phyloP scores from a whole-genome alignment of 1,140 invertebrate species.

The Oncopeltus fasciatus region DNA sequence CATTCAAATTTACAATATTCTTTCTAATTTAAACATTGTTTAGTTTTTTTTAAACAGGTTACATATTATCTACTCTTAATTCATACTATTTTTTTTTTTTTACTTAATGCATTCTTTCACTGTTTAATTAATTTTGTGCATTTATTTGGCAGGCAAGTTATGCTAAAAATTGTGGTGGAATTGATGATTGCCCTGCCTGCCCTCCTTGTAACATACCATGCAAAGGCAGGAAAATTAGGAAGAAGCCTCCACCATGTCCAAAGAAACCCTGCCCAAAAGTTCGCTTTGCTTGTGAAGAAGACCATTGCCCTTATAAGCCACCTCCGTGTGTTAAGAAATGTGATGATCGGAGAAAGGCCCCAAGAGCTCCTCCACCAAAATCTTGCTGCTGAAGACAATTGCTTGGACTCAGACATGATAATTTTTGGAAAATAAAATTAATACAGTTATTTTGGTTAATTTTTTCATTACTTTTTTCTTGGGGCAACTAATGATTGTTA shows the following conservation, averaged over 20 bases:
- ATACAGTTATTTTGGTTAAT: too few species aligned
- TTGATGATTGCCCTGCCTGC: neutral
- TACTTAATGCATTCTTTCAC: neutral
- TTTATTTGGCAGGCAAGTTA: neutral
- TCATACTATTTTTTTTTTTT: neutral
- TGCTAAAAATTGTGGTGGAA: neutral
- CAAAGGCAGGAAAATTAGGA: neutral
- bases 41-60: neutral
- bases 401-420: too few species aligned
- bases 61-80: slow-evolving; percentile 2
- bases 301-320: neutral
- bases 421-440: too few species aligned
- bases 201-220: neutral
- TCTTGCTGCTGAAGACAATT: neutral
- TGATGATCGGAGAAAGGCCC: neutral
- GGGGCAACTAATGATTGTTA: too few species aligned
- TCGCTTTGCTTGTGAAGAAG: neutral
- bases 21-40: neutral
- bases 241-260: neutral
- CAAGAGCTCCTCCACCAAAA: neutral
- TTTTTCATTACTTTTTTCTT: too few species aligned
- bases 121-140: neutral
- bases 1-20: too few species aligned
- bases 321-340: neutral
- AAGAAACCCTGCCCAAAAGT: neutral